Evolutionary conservation across 2,888 invertebrate species (phyloP).

Genomic region (Hololepta plana): DNA sequence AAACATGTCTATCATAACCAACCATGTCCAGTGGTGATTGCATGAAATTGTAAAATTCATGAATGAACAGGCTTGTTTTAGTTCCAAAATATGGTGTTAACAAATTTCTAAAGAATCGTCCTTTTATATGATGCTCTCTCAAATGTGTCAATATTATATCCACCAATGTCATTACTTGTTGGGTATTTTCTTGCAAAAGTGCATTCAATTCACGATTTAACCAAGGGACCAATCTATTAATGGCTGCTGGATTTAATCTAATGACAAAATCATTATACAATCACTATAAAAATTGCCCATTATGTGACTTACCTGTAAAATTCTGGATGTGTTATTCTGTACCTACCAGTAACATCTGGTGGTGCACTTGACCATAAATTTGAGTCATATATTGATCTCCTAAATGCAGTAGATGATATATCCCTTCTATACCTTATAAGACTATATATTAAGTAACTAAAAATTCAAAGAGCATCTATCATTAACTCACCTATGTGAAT

Average conservation of each 20-base stretch:
- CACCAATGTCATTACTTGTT: constrained; percentile 43
- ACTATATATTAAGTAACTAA: too few relatives aligned
- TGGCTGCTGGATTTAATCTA: constrained; percentile 61
- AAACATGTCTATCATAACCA: constrained; percentile 58
- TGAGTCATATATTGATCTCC: constrained; percentile 56
- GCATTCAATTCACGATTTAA: constrained; percentile 70
- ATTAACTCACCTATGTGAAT: too few relatives aligned
- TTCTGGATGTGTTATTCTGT: constrained; percentile 53
- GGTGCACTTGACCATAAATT: constrained; percentile 58
- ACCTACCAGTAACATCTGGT: constrained; percentile 50
- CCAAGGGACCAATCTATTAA: constrained; percentile 75
- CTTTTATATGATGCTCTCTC: constrained; percentile 44
- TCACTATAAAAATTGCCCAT: background rate
- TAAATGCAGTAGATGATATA: constrained; percentile 28
- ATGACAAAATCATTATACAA: constrained; percentile 15
- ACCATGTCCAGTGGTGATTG: constrained; percentile 72
- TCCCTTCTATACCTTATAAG: constrained; percentile 10
- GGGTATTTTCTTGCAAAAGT: constrained; percentile 44
- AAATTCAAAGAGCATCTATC: too few relatives aligned
- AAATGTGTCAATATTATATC: constrained; percentile 52
- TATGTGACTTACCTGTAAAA: constrained; percentile 50
- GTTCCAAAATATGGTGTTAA: constrained; percentile 49
- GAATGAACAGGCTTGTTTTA: constrained; percentile 71
- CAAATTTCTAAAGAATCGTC: constrained; percentile 49
- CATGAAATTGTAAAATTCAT: constrained; percentile 76